Percentiles rank a stretch among this genome's conserved stretches.
Evolutionary conservation across 2,797 vertebrate species (phyloP).

Genomic region (Caiman crocodilus): DNA sequence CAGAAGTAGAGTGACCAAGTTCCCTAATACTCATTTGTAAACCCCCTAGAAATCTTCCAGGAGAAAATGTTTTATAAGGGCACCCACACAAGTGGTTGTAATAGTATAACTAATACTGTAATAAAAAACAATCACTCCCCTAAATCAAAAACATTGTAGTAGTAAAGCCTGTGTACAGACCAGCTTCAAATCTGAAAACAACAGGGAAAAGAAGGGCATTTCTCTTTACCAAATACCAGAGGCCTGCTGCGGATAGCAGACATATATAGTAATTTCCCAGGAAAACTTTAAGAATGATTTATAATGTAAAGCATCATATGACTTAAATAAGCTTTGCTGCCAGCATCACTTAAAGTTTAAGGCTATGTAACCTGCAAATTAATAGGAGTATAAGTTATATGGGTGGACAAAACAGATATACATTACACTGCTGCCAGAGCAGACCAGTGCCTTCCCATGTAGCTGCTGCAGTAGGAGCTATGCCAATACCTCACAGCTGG

Average conservation of each 20-base stretch:
- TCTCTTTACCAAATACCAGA: not conserved
- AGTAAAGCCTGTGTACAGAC: not conserved
- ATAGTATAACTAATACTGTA: not conserved
- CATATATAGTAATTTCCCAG: not conserved
- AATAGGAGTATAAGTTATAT: too few species aligned
- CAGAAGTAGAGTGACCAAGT: not conserved
- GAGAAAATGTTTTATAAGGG: not conserved
- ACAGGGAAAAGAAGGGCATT: not conserved
- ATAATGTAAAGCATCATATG: not conserved
- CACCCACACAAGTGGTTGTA: not conserved
- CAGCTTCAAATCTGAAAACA: not conserved
- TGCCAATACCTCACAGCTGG: too few species aligned
- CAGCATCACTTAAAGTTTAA: not conserved
- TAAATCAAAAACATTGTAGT: not conserved
- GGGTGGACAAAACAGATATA: too few species aligned
- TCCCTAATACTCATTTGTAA: not conserved
- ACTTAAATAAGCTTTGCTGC: not conserved
- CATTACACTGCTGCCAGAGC: too few species aligned
- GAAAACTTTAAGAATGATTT: rapidly evolving
- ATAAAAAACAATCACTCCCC: not conserved
- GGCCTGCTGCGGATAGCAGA: not conserved
- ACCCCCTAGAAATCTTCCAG: not conserved
- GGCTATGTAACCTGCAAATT: not conserved
- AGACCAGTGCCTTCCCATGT: too few species aligned
- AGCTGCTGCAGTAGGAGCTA: too few species aligned